Conservation (phyloP, 2,113 vertebrate genomes). For the Excalfactoria chinensis region DNA sequence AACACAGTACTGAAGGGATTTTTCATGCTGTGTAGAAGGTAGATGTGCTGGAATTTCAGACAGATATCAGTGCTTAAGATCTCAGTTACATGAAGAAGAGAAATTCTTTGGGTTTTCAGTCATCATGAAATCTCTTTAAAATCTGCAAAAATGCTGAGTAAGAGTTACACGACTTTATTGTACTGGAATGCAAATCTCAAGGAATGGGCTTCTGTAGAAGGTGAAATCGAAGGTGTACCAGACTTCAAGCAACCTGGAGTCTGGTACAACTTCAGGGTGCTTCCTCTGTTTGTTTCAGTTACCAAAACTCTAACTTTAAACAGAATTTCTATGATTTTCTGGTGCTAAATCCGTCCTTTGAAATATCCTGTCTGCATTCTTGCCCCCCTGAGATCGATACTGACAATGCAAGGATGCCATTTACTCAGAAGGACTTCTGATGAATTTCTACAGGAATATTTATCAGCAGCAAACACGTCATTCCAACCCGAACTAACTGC, state of each 20-base stretch:
- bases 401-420: neutral
- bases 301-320: neutral
- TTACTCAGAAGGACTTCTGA: neutral
- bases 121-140: neutral
- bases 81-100: neutral
- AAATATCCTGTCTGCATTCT: neutral
- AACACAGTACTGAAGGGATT: neutral
- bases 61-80: neutral
- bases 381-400: neutral
- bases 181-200: neutral
- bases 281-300: neutral
- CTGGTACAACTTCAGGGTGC: neutral
- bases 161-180: neutral
- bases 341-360: neutral
- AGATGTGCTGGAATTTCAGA: neutral
- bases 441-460: neutral
- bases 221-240: neutral
- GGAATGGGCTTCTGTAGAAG: neutral
- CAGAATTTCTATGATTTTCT: neutral
- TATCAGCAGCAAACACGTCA: neutral
- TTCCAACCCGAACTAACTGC: neutral
- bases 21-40: rapidly evolving
- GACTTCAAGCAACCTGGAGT: neutral
- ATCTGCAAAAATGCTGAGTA: neutral
- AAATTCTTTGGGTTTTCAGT: neutral